These are phyloP conservation scores for Sthenelais limicola DNA, from an alignment of 2,888 invertebrate genomes.

Conservation along the genomic window DNA sequence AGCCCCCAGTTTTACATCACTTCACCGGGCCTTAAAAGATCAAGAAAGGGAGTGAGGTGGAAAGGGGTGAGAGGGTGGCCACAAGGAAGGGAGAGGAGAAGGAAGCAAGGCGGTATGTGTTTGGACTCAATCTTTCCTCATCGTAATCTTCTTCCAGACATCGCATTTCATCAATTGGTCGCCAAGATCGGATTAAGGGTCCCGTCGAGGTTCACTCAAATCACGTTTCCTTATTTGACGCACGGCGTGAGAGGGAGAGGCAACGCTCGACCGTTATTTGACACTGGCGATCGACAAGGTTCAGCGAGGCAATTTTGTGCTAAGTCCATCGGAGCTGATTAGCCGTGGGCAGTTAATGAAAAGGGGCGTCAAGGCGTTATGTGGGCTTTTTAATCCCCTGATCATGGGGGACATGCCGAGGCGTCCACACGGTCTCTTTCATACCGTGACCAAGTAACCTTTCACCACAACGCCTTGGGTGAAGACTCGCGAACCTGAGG, in stretches of 20 bases:
- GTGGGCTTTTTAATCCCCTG: not conserved
- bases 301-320: not conserved
- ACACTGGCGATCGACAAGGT: too few species aligned
- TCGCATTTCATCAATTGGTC: slow-evolving; percentile 1
- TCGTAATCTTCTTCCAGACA: not conserved
- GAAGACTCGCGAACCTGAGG: too few species aligned
- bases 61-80: not conserved
- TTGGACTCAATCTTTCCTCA: not conserved
- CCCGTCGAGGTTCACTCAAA: not conserved
- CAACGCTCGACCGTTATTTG: not conserved
- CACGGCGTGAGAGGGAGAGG: not conserved
- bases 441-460: too few species aligned
- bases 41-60: not conserved
- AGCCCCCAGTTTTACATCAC: too few species aligned
- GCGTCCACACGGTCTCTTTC: too few species aligned
- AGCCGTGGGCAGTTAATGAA: slow-evolving; percentile 21
- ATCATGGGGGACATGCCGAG: too few species aligned
- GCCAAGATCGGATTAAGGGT: not conserved
- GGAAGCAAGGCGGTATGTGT: slow-evolving; percentile 2
- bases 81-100: not conserved
- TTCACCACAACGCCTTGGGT: too few species aligned
- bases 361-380: not conserved
- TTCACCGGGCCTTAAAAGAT: too few species aligned
- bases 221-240: not conserved
- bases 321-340: slow-evolving; percentile 2